Percentiles rank a stretch among this genome's conserved stretches.
Conservation (phyloP, 1,140 invertebrate species). For the Drosophila bipectinata region DNA sequence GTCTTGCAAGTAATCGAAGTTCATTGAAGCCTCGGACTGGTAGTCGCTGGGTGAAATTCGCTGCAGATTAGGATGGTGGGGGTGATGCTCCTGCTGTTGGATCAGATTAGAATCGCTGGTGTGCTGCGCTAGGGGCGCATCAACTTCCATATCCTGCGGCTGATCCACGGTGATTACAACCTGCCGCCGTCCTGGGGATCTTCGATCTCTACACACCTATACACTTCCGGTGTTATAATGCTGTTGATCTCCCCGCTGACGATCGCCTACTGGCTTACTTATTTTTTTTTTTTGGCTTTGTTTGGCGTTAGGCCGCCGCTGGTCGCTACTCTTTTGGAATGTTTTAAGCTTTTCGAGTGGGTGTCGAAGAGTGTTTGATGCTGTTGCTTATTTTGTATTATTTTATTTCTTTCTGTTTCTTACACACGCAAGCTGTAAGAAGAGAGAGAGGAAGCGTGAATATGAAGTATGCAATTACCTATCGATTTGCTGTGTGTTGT, state of each 20-base stretch:
- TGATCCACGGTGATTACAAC: conserved; percentile 65
- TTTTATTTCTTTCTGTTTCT: conserved; percentile 43
- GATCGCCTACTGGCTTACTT: conserved; percentile 24
- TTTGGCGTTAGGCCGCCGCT: conserved; percentile 14
- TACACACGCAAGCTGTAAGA: conserved; percentile 61
- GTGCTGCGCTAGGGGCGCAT: conserved; percentile 67
- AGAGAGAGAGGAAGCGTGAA: conserved; percentile 56
- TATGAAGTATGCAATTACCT: conserved; percentile 72
- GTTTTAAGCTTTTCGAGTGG: conserved; percentile 67
- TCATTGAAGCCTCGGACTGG: conserved; percentile 80
- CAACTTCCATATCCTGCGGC: conserved; percentile 81
- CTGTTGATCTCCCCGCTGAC: conserved; percentile 13
- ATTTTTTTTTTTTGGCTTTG: conserved; percentile 14
- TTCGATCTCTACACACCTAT: conserved; percentile 2
- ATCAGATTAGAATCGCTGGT: conserved; percentile 33
- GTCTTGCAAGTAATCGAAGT: conserved; percentile 81
- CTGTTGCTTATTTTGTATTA: conserved; percentile 48
- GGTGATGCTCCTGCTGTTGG: conserved; percentile 10
- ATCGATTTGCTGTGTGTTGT: conserved; percentile 49
- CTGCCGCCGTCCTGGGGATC: conserved; percentile 16
- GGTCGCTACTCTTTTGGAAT: conserved; percentile 61
- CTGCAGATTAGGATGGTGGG: neutral
- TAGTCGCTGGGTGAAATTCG: conserved; percentile 33
- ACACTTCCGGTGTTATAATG: neutral
- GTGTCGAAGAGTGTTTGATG: conserved; percentile 43